These are phyloP conservation scores for Anguilla marmorata DNA, from an alignment of 2,797 vertebrate species.

Conservation along the genomic window DNA sequence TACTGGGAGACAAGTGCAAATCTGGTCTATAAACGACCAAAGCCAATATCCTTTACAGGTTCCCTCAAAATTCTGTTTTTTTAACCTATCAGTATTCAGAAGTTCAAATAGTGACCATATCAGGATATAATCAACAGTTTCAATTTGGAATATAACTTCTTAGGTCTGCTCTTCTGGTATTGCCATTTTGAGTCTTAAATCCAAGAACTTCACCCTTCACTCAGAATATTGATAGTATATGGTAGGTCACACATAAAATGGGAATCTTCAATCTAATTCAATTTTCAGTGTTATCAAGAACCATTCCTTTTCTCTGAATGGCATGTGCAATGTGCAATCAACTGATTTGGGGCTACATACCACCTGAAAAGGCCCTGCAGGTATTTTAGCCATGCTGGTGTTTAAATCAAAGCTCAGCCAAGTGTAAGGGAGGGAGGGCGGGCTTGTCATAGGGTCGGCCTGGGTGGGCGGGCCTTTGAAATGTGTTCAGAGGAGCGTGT, in stretches of 20 bases:
- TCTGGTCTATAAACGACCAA: not conserved
- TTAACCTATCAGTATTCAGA: not conserved
- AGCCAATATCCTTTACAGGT: not conserved
- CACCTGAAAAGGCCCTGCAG: slow-evolving; percentile 56
- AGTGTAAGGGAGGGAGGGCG: slow-evolving; percentile 47
- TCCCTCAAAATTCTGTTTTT: not conserved
- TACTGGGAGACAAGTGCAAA: not conserved
- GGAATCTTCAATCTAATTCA: not conserved
- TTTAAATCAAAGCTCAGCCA: slow-evolving; percentile 67
- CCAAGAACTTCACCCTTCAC: not conserved
- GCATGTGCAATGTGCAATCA: slow-evolving; percentile 59
- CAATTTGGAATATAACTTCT: not conserved
- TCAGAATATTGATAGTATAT: not conserved
- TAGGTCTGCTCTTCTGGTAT: not conserved
- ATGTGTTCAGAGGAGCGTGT: slow-evolving; percentile 67
- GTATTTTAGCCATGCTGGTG: slow-evolving; percentile 66
- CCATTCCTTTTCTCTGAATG: slow-evolving; percentile 54
- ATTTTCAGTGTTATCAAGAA: slow-evolving; percentile 28
- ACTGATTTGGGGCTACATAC: slow-evolving; percentile 69
- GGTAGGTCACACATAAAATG: not conserved
- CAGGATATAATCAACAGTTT: not conserved
- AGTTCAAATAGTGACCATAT: not conserved
- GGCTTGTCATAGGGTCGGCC: slow-evolving; percentile 47
- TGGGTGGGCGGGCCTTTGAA: slow-evolving; percentile 61
- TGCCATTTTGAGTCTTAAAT: not conserved